Conservation (phyloP, 1,140 invertebrate genomes). For the Zaprionus davidi region DNA sequence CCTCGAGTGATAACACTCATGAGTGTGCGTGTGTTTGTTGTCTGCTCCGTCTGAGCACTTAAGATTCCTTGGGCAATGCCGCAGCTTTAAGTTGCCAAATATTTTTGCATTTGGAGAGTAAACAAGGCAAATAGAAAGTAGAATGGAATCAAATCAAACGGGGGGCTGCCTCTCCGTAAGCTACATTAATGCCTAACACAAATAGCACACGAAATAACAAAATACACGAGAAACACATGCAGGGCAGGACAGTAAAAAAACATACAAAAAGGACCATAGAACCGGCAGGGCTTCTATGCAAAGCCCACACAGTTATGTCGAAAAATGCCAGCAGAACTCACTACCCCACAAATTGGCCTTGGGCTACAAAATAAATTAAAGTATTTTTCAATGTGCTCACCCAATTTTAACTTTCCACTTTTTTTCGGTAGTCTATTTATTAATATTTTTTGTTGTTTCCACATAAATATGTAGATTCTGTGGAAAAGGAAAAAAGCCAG, state of each 20-base stretch:
- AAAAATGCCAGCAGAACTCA: slow-evolving; percentile 42
- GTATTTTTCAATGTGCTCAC: slow-evolving; percentile 57
- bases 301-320: slow-evolving; percentile 66
- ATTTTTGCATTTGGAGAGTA: slow-evolving; percentile 50
- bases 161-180: slow-evolving; percentile 41
- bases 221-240: slow-evolving; percentile 10
- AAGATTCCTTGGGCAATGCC: slow-evolving; percentile 11
- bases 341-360: slow-evolving; percentile 21
- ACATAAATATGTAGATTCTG: slow-evolving; percentile 49
- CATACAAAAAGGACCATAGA: not conserved
- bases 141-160: slow-evolving; percentile 43
- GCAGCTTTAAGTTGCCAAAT: slow-evolving; percentile 47
- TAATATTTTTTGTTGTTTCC: slow-evolving; percentile 49
- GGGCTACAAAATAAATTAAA: slow-evolving; percentile 74
- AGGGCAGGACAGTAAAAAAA: slow-evolving; percentile 19
- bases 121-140: slow-evolving; percentile 44
- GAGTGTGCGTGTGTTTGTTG: not conserved
- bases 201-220: slow-evolving; percentile 46
- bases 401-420: slow-evolving; percentile 39
- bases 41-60: slow-evolving; percentile 21
- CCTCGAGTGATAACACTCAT: not conserved
- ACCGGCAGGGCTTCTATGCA: not conserved
- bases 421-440: slow-evolving; percentile 47
- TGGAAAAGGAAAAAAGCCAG: not conserved
- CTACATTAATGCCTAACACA: slow-evolving; percentile 67